phyloP scores from a whole-genome alignment of 2,888 invertebrate genomes.

The Lysandra bellargus region DNA sequence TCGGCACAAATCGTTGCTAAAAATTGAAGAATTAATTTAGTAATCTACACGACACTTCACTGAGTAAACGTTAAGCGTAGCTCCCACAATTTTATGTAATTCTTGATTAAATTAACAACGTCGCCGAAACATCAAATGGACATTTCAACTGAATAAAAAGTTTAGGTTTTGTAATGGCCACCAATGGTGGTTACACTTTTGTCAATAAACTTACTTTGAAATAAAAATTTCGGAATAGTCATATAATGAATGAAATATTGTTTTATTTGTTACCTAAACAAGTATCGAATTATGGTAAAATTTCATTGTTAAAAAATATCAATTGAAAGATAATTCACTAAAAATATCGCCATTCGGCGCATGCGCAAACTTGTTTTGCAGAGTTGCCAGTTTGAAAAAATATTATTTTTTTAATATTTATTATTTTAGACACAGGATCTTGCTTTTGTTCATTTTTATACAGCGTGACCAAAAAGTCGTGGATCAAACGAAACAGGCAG shows the following conservation, averaged over 20 bases:
- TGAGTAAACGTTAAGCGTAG: slow-evolving; percentile 51
- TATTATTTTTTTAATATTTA: background rate
- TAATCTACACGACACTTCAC: slow-evolving; percentile 51
- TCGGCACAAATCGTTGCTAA: slow-evolving; percentile 66
- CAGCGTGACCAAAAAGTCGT: no score
- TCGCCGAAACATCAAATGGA: slow-evolving; percentile 81
- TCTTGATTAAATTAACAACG: slow-evolving; percentile 76
- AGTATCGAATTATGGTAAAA: slow-evolving; percentile 76
- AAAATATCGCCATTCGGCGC: slow-evolving; percentile 80
- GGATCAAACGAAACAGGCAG: no score
- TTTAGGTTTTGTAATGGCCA: slow-evolving; percentile 81
- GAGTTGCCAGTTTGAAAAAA: slow-evolving; percentile 11
- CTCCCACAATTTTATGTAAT: slow-evolving; percentile 59
- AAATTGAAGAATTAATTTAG: slow-evolving; percentile 49
- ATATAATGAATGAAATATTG: slow-evolving; percentile 50
- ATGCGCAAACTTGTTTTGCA: slow-evolving; percentile 75
- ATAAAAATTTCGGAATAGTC: slow-evolving; percentile 50
- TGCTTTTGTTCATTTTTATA: no score
- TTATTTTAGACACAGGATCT: background rate
- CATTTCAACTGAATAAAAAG: slow-evolving; percentile 79
- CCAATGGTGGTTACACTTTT: slow-evolving; percentile 78
- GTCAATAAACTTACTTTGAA: slow-evolving; percentile 62
- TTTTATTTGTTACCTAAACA: slow-evolving; percentile 63
- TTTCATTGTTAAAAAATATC: slow-evolving; percentile 77
- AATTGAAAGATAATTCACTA: slow-evolving; percentile 78